Evolutionary conservation across 2,113 vertebrate species (phyloP).

Genomic region (Rhinolophus sinicus): DNA sequence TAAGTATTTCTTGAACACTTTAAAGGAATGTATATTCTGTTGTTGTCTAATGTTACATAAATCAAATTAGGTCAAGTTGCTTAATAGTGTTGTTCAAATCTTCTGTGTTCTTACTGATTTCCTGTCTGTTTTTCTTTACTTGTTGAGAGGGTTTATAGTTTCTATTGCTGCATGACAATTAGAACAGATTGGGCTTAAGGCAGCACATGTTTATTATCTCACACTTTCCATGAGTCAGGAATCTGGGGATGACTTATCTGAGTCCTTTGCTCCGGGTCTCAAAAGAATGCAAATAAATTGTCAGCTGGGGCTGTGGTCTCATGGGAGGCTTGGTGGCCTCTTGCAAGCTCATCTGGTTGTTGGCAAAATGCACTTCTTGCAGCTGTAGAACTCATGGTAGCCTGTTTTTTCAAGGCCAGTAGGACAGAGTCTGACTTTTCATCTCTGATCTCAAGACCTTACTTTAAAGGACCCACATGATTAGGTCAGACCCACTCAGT

Average conservation of each 20-base stretch:
- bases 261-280: neutral
- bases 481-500: neutral
- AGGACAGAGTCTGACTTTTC: neutral
- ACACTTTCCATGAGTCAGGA: neutral
- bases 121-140: neutral
- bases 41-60: neutral
- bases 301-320: neutral
- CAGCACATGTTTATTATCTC: neutral
- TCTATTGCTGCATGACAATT: neutral
- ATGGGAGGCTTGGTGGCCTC: neutral
- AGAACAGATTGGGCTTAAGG: neutral
- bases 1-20: neutral
- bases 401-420: neutral
- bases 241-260: neutral
- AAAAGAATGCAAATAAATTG: neutral
- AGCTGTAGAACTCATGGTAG: neutral
- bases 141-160: neutral
- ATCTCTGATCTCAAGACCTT: neutral
- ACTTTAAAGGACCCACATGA: neutral
- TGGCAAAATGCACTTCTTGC: neutral
- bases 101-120: neutral
- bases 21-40: neutral
- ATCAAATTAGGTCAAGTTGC: neutral
- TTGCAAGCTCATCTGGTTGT: neutral
- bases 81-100: neutral